Base-by-base conservation (phyloP, 2,888 invertebrate species). In the Napeogenes inachia region DNA sequence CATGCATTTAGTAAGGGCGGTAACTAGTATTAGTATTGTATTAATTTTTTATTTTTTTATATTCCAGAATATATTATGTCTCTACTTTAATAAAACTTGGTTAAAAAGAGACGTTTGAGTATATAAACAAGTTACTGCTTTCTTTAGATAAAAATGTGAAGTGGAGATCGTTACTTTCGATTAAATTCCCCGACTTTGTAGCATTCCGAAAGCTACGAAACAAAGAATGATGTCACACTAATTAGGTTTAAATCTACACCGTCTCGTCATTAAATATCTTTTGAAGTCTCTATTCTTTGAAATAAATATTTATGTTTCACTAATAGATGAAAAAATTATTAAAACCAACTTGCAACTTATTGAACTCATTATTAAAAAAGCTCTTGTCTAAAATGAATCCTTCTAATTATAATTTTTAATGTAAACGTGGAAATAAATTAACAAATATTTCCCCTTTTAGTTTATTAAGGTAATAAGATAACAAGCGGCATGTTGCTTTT, bases 141-240 rank as follows among this genome's bases (percentile, higher is more conserved):
- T 62, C 66, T 69, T 73, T 70, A 62, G 71, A 73, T 69, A 69
- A 70, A 72, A 71, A 68, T 62, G 64, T 61, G 59, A 62, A 77
- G 77, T 77, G 71, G 69, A 71, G 73, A 73, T 80, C 77, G 75
- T 81, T 81, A 78, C 76, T 79, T 73, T 72, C 74, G 71, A 71
- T 69, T 69, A 66, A 69, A 70, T 65, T 66, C 60, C 64, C 61
- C 61, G 65, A 68, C 68, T 70, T 65, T 71, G 70, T 66, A 64
- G 67, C 66, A 63, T 66, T 68, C 66, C 65, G 64, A 66, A 63
- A 63, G 21, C 21, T 21, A 57, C 69, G 68, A 66, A 70, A 68
- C 70, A 70, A 68, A 68, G 64, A 68, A 62, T 65, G 62, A 62
- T 60, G 62, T 70, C 68, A 70, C 68, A 68, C 69, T 74, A 73